These are phyloP conservation scores for Suricata suricatta DNA, from an alignment of 2,113 vertebrate genomes.

Conservation along the genomic window DNA sequence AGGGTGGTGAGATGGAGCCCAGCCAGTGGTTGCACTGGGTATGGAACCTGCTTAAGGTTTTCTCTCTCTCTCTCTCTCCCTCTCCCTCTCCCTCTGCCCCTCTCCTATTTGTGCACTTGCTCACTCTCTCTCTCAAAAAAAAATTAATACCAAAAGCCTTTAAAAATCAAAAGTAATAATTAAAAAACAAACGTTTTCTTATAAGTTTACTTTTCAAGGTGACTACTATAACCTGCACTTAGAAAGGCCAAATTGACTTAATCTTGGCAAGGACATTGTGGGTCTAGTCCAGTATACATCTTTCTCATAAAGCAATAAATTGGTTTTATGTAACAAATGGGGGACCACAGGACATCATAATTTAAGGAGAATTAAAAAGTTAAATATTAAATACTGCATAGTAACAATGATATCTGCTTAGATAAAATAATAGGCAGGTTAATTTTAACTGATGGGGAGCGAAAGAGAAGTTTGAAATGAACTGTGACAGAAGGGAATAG, in stretches of 20 bases:
- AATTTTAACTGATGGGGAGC: constrained; percentile 53
- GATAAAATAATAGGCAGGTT: constrained; percentile 46
- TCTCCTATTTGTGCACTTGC: too few species aligned
- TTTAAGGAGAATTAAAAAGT: background rate
- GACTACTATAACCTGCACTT: background rate
- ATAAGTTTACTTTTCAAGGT: background rate
- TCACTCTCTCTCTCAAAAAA: too few species aligned
- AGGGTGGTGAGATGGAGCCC: too few species aligned
- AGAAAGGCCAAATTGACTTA: background rate
- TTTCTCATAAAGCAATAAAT: background rate
- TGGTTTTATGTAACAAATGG: background rate
- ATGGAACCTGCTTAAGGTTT: too few species aligned
- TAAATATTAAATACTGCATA: constrained; percentile 13
- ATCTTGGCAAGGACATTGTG: background rate
- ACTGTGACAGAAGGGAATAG: constrained; percentile 3
- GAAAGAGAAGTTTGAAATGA: constrained; percentile 52
- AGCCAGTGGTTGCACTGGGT: too few species aligned
- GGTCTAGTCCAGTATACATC: background rate
- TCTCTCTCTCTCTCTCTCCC: too few species aligned
- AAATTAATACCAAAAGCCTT: background rate
- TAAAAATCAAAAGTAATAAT: background rate
- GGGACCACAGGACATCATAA: background rate
- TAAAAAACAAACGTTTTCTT: background rate
- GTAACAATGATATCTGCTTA: constrained; percentile 29
- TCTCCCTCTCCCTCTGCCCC: too few species aligned